Conservation (phyloP, 2,888 invertebrate species). For the Lottia gigantea region DNA sequence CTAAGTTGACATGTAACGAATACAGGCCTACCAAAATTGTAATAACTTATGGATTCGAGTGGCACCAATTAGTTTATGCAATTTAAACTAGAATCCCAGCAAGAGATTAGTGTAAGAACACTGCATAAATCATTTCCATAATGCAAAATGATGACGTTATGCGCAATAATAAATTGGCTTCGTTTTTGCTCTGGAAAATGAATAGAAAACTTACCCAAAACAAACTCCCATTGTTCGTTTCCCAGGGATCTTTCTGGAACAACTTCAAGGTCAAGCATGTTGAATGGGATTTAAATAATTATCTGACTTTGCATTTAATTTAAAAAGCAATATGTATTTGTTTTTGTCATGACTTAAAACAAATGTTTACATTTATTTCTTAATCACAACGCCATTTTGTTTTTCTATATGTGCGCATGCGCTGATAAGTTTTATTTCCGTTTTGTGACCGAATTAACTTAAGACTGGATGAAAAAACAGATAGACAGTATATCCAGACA, state of each 20-base stretch:
- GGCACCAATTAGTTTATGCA: no score
- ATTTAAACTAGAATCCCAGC: no score
- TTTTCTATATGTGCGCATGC: constrained; percentile 34
- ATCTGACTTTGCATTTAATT: constrained; percentile 17
- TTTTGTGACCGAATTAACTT: background rate
- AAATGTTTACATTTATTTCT: constrained; percentile 24
- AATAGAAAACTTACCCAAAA: constrained; percentile 80
- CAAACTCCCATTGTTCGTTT: constrained; percentile 98
- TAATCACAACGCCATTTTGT: constrained; percentile 52
- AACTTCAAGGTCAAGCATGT: constrained; percentile 96
- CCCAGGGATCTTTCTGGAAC: constrained; percentile 87
- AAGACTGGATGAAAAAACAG: background rate
- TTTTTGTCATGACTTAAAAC: constrained; percentile 23
- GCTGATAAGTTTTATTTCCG: background rate
- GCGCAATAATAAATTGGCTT: constrained; percentile 26
- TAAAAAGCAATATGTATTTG: constrained; percentile 11
- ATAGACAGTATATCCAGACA: constrained; percentile 10
- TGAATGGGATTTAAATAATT: constrained; percentile 23
- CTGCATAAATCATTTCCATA: no score
- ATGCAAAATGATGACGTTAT: constrained; percentile 24
- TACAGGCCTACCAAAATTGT: no score
- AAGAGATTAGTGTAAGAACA: no score
- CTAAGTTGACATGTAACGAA: no score
- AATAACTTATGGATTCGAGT: no score
- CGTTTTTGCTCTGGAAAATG: background rate